Evolutionary conservation across 1,140 invertebrate species (phyloP), one percentile per base, ranked within the genome.

Genomic region (Achroia grisella): DNA sequence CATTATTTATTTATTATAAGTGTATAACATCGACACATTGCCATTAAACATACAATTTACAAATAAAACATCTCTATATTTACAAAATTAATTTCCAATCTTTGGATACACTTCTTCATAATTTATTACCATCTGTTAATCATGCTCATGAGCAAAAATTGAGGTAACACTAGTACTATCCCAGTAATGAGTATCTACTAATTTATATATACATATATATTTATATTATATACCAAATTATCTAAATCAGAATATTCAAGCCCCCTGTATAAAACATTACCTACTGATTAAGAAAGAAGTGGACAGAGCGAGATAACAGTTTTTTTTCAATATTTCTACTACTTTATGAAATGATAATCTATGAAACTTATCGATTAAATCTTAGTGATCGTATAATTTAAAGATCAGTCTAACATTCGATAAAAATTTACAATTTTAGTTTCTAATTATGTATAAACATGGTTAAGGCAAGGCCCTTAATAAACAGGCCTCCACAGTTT

Each of bases 351-450:
- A 66, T 62, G 52, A 61, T 65, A 66, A 48, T 71, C 61, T 71
- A 77, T 62, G 63, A 77, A 78, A 79, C 73, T 74, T 81, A 80
- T 66, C 13, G 17, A 35, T 15, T 10, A 50, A 45, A 64, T 52
- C 47, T 64, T 67, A 70, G 56, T 69, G 76, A 71, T 74, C 66
- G 62, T 80, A 80, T 74, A 73, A 65, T 78, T 84, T 76, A 78
- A 78, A 84, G 66, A 80, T 84, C 80, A 84, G 80, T 84, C 80
- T 81, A 84, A 84, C 76, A 81, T 84, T 84, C 77, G 76, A 75
- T 84, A 74, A 77, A 23, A 78, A 78, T 78, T 81, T 79, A 83
- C 73, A 80, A 65, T 52, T 74, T 70, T 71, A 67, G 62, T 66
- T 47, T 63, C 71, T 80, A 80, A 69, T 56, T 54, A 48, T 57